These are phyloP conservation scores for Drosophila subpulchrella DNA, from an alignment of 1,140 invertebrate genomes.

Conservation along the genomic window DNA sequence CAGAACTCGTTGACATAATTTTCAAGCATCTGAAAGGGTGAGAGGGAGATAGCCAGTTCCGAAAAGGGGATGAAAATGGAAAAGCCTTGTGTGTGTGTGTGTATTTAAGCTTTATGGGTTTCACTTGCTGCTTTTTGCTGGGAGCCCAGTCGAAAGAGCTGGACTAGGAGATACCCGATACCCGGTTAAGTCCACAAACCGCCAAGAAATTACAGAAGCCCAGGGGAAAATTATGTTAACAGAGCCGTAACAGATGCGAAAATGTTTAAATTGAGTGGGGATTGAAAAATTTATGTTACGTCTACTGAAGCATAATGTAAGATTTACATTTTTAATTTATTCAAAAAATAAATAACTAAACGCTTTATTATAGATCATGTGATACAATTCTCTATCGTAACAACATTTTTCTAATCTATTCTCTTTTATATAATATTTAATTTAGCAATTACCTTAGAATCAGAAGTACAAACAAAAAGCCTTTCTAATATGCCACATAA, in stretches of 20 bases:
- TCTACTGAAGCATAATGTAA: background rate
- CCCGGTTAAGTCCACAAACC: constrained; percentile 53
- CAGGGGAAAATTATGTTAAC: constrained; percentile 25
- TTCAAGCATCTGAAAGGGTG: constrained; percentile 57
- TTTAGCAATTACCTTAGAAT: constrained; percentile 2
- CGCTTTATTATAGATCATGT: background rate
- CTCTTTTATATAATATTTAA: background rate
- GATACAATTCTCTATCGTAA: too few relatives aligned
- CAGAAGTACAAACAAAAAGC: background rate
- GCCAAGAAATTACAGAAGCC: constrained; percentile 34
- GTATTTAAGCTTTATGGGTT: constrained; percentile 17
- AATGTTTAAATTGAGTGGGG: constrained; percentile 9
- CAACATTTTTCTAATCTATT: background rate
- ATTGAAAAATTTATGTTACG: constrained; percentile 1
- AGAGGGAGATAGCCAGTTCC: constrained; percentile 15
- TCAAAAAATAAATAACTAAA: background rate
- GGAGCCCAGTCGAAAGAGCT: constrained; percentile 51
- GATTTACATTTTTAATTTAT: background rate
- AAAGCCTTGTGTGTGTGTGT: constrained; percentile 7
- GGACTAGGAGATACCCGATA: constrained; percentile 56
- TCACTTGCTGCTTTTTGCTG: constrained; percentile 44
- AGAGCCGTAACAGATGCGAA: constrained; percentile 24
- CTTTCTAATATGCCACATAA: constrained; percentile 15
- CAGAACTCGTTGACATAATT: constrained; percentile 83
- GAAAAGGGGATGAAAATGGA: constrained; percentile 5